Percentiles rank a stretch among this genome's conserved stretches.
Evolutionary conservation across 2,113 vertebrate genomes (phyloP).

Genomic region (Salvelinus sp.): DNA sequence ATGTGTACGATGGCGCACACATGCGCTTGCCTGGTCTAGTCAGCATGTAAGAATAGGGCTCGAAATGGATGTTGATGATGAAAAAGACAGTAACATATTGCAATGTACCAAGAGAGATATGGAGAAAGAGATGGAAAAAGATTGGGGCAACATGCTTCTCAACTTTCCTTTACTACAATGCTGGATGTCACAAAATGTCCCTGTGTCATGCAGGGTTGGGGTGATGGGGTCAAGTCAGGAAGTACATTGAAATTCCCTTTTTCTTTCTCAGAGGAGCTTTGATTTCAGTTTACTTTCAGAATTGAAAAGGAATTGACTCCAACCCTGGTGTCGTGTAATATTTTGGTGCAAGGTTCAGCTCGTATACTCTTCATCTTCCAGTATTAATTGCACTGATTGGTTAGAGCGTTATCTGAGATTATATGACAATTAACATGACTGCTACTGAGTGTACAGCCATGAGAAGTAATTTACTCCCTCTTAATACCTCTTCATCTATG

Average conservation of each 20-base stretch:
- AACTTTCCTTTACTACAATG: not conserved
- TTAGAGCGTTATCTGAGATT: not conserved
- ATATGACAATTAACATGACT: not conserved
- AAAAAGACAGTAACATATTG: slow-evolving; percentile 25
- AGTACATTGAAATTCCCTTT: too few relatives aligned
- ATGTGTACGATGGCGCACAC: too few relatives aligned
- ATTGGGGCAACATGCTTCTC: slow-evolving; percentile 3
- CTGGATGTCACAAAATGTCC: not conserved
- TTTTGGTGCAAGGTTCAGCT: too few relatives aligned
- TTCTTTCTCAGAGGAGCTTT: too few relatives aligned
- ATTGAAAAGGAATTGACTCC: too few relatives aligned
- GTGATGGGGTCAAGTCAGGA: too few relatives aligned
- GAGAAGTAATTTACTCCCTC: too few relatives aligned
- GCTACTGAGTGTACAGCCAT: not conserved
- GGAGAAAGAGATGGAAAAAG: slow-evolving; percentile 31
- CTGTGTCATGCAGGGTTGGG: not conserved
- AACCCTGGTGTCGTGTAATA: too few relatives aligned
- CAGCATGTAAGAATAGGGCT: too few relatives aligned
- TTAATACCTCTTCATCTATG: too few relatives aligned
- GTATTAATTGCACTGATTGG: not conserved
- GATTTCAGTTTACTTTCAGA: too few relatives aligned
- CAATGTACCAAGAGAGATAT: slow-evolving; percentile 1
- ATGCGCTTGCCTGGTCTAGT: too few relatives aligned
- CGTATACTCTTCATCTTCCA: not conserved
- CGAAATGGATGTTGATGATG: slow-evolving; percentile 30